phyloP scores from a whole-genome alignment of 2,797 vertebrate genomes.

The Manis crassicaudata region DNA sequence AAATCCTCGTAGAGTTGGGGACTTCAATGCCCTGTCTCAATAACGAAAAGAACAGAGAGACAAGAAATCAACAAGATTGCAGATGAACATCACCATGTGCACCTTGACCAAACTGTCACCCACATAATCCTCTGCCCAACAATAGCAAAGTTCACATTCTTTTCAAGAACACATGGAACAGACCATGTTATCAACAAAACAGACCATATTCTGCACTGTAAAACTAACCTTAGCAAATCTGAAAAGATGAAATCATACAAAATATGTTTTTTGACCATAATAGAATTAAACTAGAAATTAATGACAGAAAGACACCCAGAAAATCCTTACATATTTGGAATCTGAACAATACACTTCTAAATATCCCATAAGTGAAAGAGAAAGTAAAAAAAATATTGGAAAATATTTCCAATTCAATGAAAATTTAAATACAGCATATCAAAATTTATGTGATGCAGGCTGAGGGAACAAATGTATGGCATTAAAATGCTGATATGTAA shows the following conservation, averaged over 20 bases:
- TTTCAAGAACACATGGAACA: accelerated
- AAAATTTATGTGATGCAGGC: neutral
- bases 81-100: neutral
- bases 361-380: neutral
- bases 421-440: conserved; percentile 7
- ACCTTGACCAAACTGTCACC: neutral
- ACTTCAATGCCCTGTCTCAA: neutral
- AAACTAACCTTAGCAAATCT: neutral
- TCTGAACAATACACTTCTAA: conserved; percentile 7
- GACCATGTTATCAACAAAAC: too few species aligned
- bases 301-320: neutral
- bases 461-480: neutral
- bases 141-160: neutral
- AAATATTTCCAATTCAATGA: neutral
- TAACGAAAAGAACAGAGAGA: neutral
- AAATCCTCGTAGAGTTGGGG: accelerated
- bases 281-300: neutral
- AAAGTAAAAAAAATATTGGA: neutral
- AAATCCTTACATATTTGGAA: neutral
- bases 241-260: neutral
- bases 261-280: neutral
- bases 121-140: accelerated
- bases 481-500: neutral
- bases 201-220: neutral
- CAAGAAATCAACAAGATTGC: neutral